phyloP scores from a whole-genome alignment of 1,140 invertebrate genomes.

The Grapholita molesta region DNA sequence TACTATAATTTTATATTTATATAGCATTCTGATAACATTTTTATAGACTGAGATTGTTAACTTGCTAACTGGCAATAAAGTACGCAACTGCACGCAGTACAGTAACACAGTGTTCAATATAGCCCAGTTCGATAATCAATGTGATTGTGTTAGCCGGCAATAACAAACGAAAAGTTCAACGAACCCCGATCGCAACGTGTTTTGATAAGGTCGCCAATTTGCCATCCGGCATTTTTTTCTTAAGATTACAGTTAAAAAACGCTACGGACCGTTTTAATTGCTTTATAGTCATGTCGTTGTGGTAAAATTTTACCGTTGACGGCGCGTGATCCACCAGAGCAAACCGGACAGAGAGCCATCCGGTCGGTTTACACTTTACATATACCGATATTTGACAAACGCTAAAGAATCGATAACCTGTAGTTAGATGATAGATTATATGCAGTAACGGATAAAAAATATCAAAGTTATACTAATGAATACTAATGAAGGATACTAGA shows the following conservation, averaged over 20 bases:
- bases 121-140: not conserved
- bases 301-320: constrained; percentile 62
- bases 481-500: too few species aligned
- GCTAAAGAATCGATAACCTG: not conserved
- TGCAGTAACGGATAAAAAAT: not conserved
- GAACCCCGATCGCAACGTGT: constrained; percentile 40
- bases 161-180: constrained; percentile 32
- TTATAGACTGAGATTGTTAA: not conserved
- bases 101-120: not conserved
- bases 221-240: constrained; percentile 57
- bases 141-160: constrained; percentile 27
- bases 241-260: constrained; percentile 63
- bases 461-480: not conserved
- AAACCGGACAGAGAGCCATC: constrained; percentile 28
- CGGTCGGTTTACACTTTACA: not conserved
- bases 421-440: not conserved
- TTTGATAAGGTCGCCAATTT: constrained; percentile 71
- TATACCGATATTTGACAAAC: not conserved
- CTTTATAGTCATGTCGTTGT: constrained; percentile 65
- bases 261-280: constrained; percentile 72
- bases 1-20: not conserved
- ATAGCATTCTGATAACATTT: not conserved
- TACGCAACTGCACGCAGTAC: not conserved
- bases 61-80: not conserved
- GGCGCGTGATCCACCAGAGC: constrained; percentile 61